A percentile compares a stretch with the other conserved stretches of the same genome.
Evolutionary conservation across 64 coral and sea anemone genomes (phyloP).

Genomic region (Pocillopora damicornis): DNA sequence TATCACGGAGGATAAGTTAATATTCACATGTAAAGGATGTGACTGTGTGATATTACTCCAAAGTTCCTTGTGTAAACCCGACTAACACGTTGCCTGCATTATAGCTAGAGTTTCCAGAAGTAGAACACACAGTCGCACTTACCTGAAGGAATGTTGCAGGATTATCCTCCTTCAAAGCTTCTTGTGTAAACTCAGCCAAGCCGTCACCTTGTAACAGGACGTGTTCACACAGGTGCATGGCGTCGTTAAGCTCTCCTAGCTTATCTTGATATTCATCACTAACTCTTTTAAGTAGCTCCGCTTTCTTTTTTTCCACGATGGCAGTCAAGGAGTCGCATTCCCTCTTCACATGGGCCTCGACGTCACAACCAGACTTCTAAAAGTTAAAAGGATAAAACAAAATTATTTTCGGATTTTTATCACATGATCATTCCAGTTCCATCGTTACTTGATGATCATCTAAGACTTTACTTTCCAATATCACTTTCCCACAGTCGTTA

Average conservation of each 20-base stretch:
- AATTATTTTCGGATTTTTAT: not conserved
- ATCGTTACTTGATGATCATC: too few species aligned
- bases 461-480: too few species aligned
- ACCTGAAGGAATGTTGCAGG: constrained; percentile 85
- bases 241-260: constrained; percentile 52
- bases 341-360: constrained; percentile 82
- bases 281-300: constrained; percentile 58
- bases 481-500: too few species aligned
- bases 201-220: constrained; percentile 65
- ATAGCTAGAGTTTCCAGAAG: not conserved
- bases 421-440: too few species aligned
- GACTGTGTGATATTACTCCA: constrained; percentile 32
- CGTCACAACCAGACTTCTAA: constrained; percentile 83
- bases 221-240: constrained; percentile 69
- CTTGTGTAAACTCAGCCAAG: constrained; percentile 76
- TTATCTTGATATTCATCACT: constrained; percentile 83
- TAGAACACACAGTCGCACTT: not conserved
- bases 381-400: too few species aligned
- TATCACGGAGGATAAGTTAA: too few species aligned
- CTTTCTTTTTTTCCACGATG: constrained; percentile 84
- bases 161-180: constrained; percentile 78
- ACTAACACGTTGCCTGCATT: constrained; percentile 37
- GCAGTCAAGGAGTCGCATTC: constrained; percentile 73
- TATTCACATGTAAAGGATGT: constrained; percentile 58
- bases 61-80: constrained; percentile 51